phyloP scores from a whole-genome alignment of 1,140 invertebrate genomes.

The Liolophura sinensis region DNA sequence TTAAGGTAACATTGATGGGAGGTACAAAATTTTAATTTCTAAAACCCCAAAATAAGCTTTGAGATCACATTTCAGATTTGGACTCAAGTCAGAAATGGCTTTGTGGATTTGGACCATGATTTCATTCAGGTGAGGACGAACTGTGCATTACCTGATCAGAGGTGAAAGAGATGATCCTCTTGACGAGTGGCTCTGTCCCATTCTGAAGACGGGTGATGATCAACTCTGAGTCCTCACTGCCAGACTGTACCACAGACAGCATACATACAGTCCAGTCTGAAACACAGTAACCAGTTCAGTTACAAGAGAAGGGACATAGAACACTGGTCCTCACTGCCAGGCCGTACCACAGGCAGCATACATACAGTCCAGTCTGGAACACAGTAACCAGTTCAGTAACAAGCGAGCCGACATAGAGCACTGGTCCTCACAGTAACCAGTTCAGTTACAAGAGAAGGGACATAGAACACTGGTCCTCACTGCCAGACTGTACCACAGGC shows the following conservation, averaged over 20 bases:
- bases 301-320: too few relatives aligned
- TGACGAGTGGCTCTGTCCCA: constrained; percentile 23
- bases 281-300: not conserved
- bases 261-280: constrained; percentile 44
- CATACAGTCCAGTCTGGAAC: constrained; percentile 39
- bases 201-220: constrained; percentile 31
- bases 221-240: constrained; percentile 16
- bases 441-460: too few relatives aligned
- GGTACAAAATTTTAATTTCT: too few relatives aligned
- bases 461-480: too few relatives aligned
- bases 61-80: too few relatives aligned
- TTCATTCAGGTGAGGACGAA: too few relatives aligned
- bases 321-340: not conserved
- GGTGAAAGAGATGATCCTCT: constrained; percentile 26
- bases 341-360: constrained; percentile 35
- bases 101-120: too few relatives aligned
- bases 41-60: too few relatives aligned
- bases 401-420: too few relatives aligned
- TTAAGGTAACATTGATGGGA: too few relatives aligned
- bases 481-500: constrained; percentile 24
- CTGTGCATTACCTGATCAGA: constrained; percentile 24
- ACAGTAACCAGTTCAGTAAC: not conserved
- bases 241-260: constrained; percentile 28
- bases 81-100: too few relatives aligned
- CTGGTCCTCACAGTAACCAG: too few relatives aligned